phyloP scores from a whole-genome alignment of 2,113 vertebrate genomes.

The Opisthocomus hoazin region DNA sequence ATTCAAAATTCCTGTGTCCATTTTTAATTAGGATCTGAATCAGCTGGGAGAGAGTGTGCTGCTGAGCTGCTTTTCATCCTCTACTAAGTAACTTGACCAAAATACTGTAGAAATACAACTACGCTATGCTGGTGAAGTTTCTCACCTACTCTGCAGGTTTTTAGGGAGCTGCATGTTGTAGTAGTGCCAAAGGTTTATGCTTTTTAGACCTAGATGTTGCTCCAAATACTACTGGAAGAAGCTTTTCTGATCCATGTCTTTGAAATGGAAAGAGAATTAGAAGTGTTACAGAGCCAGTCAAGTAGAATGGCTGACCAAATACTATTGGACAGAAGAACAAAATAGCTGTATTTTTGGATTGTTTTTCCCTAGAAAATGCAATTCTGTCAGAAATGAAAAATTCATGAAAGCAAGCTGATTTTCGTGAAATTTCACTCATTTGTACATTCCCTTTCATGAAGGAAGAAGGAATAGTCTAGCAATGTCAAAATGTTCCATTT shows the following conservation, averaged over 20 bases:
- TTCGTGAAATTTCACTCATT: not conserved
- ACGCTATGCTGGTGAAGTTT: not conserved
- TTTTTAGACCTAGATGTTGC: not conserved
- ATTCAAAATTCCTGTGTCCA: not conserved
- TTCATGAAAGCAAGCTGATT: not conserved
- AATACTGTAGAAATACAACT: not conserved
- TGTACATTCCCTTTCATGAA: not conserved
- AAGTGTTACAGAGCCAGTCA: not conserved
- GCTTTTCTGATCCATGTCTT: not conserved
- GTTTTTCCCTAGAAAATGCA: not conserved
- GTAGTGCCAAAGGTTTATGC: not conserved
- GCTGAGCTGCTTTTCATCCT: not conserved
- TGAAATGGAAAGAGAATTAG: not conserved
- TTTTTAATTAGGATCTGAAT: not conserved
- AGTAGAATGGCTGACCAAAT: not conserved
- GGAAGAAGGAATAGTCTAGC: not conserved
- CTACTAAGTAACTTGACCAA: not conserved
- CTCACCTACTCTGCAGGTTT: not conserved
- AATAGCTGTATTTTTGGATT: not conserved
- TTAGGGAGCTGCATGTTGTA: not conserved
- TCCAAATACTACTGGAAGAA: not conserved
- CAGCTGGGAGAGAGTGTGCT: not conserved
- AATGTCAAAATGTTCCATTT: not conserved
- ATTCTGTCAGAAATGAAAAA: not conserved
- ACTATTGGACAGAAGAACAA: rapidly evolving